phyloP scores from a whole-genome alignment of 2,113 vertebrate species.

The Cromileptes altivelis region DNA sequence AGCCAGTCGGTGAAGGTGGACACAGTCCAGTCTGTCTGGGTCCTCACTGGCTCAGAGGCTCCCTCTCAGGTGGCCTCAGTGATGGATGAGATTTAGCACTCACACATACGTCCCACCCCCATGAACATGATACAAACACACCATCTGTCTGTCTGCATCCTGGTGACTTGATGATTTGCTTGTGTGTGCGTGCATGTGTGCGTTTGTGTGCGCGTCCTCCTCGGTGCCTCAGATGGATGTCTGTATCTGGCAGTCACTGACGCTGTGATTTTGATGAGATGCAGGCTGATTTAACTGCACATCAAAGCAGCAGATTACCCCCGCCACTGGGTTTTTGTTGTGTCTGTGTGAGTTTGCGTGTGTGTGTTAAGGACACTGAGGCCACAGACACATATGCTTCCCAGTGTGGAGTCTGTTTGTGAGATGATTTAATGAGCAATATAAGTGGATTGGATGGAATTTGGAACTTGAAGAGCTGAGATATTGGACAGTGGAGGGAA shows the following conservation, averaged over 20 bases:
- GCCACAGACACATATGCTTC: conserved; percentile 27
- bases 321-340: conserved; percentile 22
- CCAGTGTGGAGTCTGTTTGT: conserved; percentile 30
- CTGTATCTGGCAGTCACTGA: conserved; percentile 47
- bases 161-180: conserved; percentile 18
- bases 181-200: conserved; percentile 21
- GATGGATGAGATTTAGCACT: conserved; percentile 22
- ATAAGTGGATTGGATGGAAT: conserved; percentile 43
- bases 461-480: conserved; percentile 24
- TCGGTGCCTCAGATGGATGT: conserved; percentile 49
- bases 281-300: conserved; percentile 66
- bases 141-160: conserved; percentile 64
- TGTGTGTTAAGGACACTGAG: conserved; percentile 14
- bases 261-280: conserved; percentile 57
- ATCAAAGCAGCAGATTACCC: conserved; percentile 65
- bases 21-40: conserved; percentile 51
- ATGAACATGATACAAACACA: conserved; percentile 44
- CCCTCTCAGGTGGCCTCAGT: conserved; percentile 30
- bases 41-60: conserved; percentile 33
- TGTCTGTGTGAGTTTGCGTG: conserved; percentile 7
- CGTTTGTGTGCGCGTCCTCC: conserved; percentile 15
- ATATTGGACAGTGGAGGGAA: not conserved
- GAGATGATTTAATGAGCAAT: conserved; percentile 59
- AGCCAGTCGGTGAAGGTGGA: conserved; percentile 27
- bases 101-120: conserved; percentile 14